Evolutionary conservation across 2,797 vertebrate genomes (phyloP).

Genomic region (Paramormyrops hopkinsi): DNA sequence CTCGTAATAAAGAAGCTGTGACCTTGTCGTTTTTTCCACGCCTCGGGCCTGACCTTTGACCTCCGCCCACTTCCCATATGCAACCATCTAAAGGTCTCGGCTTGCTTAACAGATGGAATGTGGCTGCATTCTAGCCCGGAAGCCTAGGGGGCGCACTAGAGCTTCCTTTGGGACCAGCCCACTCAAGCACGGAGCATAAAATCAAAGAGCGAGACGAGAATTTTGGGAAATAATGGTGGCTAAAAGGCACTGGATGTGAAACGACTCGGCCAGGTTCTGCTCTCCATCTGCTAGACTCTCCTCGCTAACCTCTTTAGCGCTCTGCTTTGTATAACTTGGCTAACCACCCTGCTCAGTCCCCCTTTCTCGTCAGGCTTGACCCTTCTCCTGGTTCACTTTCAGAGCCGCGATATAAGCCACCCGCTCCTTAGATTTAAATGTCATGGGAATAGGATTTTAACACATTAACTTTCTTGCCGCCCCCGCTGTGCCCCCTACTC

Average conservation of each 20-base stretch:
- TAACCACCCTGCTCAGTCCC: neutral
- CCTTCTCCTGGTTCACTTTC: neutral
- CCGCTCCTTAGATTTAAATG: constrained; percentile 23
- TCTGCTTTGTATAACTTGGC: neutral
- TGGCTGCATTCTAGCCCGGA: neutral
- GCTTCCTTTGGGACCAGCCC: constrained; percentile 2
- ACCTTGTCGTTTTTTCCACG: constrained; percentile 16
- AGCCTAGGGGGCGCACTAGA: constrained; percentile 24
- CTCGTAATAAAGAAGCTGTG: constrained; percentile 19
- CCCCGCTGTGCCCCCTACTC: neutral
- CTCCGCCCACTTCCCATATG: neutral
- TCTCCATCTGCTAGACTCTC: neutral
- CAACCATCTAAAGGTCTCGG: constrained; percentile 3
- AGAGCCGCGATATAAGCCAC: constrained; percentile 2
- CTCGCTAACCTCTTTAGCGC: neutral
- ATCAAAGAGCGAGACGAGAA: neutral
- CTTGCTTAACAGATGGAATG: neutral
- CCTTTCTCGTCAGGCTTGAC: neutral
- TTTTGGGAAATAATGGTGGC: neutral
- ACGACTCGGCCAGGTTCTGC: neutral
- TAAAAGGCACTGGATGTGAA: neutral
- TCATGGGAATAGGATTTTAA: constrained; percentile 33
- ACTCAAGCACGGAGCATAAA: neutral
- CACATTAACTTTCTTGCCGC: constrained; percentile 29
- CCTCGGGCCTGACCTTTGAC: constrained; percentile 21